Conservation (phyloP, 2,113 vertebrate genomes). For the Corythornis cristatus region DNA sequence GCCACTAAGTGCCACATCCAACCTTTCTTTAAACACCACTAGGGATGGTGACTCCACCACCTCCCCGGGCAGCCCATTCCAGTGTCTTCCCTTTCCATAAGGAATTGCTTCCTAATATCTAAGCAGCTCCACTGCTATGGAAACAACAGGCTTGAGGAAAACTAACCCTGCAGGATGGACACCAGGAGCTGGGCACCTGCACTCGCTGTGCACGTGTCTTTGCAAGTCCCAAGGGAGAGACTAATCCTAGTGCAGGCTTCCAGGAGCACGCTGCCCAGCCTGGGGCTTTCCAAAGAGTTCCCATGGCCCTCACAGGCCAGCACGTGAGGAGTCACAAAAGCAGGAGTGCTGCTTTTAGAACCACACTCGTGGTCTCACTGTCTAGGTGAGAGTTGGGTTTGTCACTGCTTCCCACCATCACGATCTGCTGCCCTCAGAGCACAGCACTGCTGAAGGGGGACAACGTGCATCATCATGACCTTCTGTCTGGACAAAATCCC, state of each 20-base stretch:
- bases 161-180: not conserved
- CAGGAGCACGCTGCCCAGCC: not conserved
- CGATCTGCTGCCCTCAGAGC: not conserved
- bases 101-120: no score
- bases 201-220: fast-evolving
- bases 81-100: no score
- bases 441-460: not conserved
- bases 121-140: not conserved
- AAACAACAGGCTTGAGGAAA: not conserved
- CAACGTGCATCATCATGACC: not conserved
- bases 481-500: not conserved
- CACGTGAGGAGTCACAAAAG: not conserved
- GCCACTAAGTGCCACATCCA: no score
- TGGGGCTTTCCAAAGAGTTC: not conserved
- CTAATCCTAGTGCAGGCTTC: not conserved
- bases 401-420: not conserved
- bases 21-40: no score
- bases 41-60: no score
- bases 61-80: no score
- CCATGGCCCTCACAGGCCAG: not conserved
- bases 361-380: not conserved
- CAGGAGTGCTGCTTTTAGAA: not conserved
- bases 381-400: not conserved
- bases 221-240: not conserved
- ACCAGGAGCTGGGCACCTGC: not conserved